Conservation (phyloP, 2,888 invertebrate species). For the Glaucopsyche alexis region DNA sequence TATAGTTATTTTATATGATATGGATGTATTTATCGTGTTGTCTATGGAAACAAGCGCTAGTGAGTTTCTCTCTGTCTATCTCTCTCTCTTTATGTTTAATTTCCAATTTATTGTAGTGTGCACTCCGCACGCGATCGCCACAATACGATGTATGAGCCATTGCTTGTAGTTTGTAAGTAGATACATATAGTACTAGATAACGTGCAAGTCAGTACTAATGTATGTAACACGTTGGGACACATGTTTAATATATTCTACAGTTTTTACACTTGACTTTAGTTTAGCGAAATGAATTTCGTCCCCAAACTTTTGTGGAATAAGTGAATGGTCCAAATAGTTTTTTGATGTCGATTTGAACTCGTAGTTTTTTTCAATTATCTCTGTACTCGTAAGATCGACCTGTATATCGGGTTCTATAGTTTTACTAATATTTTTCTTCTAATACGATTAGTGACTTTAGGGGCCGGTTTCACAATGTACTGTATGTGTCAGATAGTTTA, state of each 20-base stretch:
- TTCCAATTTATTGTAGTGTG: not conserved
- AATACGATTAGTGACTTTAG: conserved; percentile 6
- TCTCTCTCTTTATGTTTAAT: not conserved
- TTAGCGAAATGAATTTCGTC: conserved; percentile 15
- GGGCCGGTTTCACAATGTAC: no score
- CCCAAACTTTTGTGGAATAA: conserved; percentile 14
- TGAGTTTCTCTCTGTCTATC: not conserved
- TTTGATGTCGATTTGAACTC: conserved; percentile 15
- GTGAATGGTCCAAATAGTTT: conserved; percentile 13
- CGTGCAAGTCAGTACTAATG: not conserved
- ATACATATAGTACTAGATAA: no score
- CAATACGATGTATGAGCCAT: not conserved
- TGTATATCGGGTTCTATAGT: conserved; percentile 6
- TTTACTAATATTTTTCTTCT: conserved; percentile 9
- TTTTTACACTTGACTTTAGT: not conserved
- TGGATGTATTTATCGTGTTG: not conserved
- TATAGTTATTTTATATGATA: no score
- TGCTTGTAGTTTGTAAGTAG: conserved; percentile 13
- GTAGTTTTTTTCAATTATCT: conserved; percentile 14
- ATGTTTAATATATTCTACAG: conserved; percentile 22
- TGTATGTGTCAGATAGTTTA: no score
- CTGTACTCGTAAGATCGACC: conserved; percentile 2
- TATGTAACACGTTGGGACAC: not conserved
- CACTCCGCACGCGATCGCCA: not conserved
- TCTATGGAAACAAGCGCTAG: not conserved